Conservation (phyloP, 1,140 invertebrate species). For the Holotrichia oblita region DNA sequence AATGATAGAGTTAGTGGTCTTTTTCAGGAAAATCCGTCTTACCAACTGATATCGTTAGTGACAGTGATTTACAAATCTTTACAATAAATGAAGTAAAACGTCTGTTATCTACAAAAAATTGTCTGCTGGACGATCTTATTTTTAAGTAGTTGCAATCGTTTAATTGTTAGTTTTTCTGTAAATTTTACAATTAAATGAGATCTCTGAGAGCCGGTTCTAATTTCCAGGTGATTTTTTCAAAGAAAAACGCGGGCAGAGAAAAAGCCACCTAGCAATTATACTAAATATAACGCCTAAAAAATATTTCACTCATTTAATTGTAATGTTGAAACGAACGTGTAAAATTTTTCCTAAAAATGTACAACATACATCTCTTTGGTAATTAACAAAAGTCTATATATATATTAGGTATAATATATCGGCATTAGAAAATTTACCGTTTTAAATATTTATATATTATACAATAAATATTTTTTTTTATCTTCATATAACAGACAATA, state of each 20-base stretch:
- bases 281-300: background rate
- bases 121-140: too few species aligned
- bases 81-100: too few species aligned
- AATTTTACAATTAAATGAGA: background rate
- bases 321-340: background rate
- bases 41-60: background rate
- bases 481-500: slow-evolving; percentile 26
- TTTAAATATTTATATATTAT: slow-evolving; percentile 7
- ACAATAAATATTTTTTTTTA: slow-evolving; percentile 31
- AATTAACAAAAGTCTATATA: background rate
- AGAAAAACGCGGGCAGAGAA: background rate
- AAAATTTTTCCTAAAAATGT: slow-evolving; percentile 6
- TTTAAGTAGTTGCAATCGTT: too few species aligned
- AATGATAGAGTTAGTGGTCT: background rate
- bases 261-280: background rate
- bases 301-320: background rate
- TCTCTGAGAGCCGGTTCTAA: background rate
- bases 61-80: too few species aligned
- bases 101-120: too few species aligned
- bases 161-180: too few species aligned
- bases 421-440: background rate
- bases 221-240: background rate
- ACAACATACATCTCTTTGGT: background rate
- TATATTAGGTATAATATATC: too few species aligned
- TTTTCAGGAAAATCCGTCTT: background rate